Base-by-base conservation (phyloP, 1,140 invertebrate species). In the Brachionus rotundiformis region DNA sequence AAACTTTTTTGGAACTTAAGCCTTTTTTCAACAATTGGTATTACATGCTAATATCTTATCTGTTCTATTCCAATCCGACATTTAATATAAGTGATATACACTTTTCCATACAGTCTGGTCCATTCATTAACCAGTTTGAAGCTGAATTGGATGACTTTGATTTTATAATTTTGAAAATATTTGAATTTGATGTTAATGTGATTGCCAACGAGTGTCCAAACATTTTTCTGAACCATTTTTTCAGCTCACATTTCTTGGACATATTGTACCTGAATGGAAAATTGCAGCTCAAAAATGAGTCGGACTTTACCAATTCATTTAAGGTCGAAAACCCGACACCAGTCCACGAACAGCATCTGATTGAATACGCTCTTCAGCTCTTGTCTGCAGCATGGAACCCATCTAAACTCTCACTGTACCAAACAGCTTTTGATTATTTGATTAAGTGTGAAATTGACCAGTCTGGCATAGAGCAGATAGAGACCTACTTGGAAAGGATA, bases 341-440 rank as follows among this genome's bases (percentile, higher is more conserved):
- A 7, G 25, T 54, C 23, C 76, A 79, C n/a, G 76, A 79, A 39
- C 23, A 79, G 27, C 47, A 79, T 39, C n/a, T 79, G 23, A 59
- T 25, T 31, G 76, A 79, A 54, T 79, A 79, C 41, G 16, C 47
- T 19, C 1, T 59, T 3, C 76, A 79, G 25, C 23, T 79, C 2
- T 39, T 79, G 8, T 79, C 76, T 3, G 27, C 47, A 11, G 76
- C 47, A 16, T 79, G 76, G 76, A 36, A 44, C 4, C 16, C 27
- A 1, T 59, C 29, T 8, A 27, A 29, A 11, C 44, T 79, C 19
- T 54, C 47, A 16, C 19, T 79, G 10, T 10, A 79, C 36, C 47
- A 79, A 41, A 79, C 76, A 54, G 76, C 76, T 31, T 79, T 79
- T 59, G 76, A 79, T 39, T 79, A 79, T 41, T 79, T 79, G 36